Conservation (phyloP, 2,797 vertebrate genomes). For the Arremon aurantiirostris region DNA sequence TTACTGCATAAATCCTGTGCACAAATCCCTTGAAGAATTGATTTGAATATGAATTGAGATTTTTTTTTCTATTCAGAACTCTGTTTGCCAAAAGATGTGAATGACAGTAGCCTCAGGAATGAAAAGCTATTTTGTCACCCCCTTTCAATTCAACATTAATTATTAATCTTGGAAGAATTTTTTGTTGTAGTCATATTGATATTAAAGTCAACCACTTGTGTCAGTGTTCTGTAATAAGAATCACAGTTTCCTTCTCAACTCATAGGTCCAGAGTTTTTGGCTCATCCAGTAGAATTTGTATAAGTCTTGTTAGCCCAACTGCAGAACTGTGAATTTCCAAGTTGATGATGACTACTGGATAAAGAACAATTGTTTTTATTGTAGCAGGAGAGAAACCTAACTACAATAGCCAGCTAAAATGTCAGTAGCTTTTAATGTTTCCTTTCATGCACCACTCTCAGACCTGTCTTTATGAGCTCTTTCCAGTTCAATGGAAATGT, state of each 20-base stretch:
- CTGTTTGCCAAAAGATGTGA: not conserved
- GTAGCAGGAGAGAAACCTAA: not conserved
- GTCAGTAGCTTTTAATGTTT: not conserved
- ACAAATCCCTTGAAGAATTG: not conserved
- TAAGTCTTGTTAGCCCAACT: not conserved
- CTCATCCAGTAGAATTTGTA: not conserved
- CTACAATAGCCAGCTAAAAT: not conserved
- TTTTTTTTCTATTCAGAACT: not conserved
- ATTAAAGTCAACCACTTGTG: not conserved
- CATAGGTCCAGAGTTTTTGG: not conserved
- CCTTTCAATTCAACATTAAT: not conserved
- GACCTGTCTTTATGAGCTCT: not conserved
- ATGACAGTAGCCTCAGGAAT: not conserved
- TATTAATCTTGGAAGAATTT: not conserved
- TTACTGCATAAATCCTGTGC: not conserved
- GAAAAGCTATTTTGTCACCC: not conserved
- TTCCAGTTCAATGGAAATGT: not conserved
- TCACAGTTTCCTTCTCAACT: not conserved
- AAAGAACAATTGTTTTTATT: not conserved
- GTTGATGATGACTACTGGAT: not conserved
- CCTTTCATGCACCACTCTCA: not conserved
- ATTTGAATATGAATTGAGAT: not conserved
- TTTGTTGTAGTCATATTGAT: not conserved
- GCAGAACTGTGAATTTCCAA: not conserved
- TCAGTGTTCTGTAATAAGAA: not conserved